Evolutionary conservation across 1,140 invertebrate species (phyloP), one percentile per base, ranked within the genome.

Genomic region (Dendrolimus kikuchii): DNA sequence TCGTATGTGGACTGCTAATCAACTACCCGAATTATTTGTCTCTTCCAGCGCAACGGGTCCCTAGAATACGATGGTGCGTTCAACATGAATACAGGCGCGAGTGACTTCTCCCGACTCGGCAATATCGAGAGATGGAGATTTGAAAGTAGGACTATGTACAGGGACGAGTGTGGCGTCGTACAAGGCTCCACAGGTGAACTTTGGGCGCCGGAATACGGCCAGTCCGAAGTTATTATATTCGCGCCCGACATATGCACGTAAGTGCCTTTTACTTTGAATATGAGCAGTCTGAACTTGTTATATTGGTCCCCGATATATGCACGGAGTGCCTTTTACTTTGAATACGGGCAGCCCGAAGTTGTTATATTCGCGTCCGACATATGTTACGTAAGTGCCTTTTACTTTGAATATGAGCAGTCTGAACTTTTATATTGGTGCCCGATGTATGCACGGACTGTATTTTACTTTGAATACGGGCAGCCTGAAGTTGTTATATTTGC

Each of bases 151-250:
- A 91, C 91, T 0, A 55, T 80, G 9, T 92, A 88, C 74, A 40
- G 88, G 1, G 86, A 78, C 5, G 78, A 89, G 43, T 95, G 94
- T 70, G 90, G 89, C 5, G 53, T 62, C 7, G 89, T 95, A 0
- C 88, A 89, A 57, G 95, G 95, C 39, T 92, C 91, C 2, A 90
- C 91, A 4, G 95, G 94, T 0, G 94, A 95, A 86, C 81, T 95
- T 1, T 95, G 93, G 89, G 92, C 93, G 45, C 93, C 94, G 0
- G 76, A 88, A 54, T 70, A 91, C 6, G 74, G 87, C 4, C 73
- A 91, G 8, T 80, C 88, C 5, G 78, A 90, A 42, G 71, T 93
- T 1, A 79, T 88, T 2, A 78, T 95, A 57, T 95, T 94, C 78
- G 87, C 90, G n/a, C 80, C 92, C 4, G 93, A 95, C 78, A 80